Base-by-base conservation (phyloP, 2,797 vertebrate genomes). In the Microctenopoma stevenorrisi region DNA sequence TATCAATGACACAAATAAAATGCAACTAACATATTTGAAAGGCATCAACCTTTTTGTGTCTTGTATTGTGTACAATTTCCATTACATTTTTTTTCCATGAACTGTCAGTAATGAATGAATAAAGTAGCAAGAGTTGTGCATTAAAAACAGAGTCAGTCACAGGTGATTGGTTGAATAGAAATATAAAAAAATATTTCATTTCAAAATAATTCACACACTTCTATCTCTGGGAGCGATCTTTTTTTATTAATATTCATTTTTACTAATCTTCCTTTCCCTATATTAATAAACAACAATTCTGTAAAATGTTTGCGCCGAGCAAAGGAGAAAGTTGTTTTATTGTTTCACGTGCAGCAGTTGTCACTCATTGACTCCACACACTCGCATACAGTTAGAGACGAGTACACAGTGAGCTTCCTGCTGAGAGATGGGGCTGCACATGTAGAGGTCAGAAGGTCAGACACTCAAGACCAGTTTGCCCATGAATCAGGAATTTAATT, bases 401-500 rank as follows among this genome's bases (percentile, higher is more conserved):
- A 15, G 55, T 5, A 16, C 53, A 18, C 61, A 1, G 64, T 13
- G 46, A 46, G 53, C 59, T 54, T 65, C 53, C 67, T 42, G 52
- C 68, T 56, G 70, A 67, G 61, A 66, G 38, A 1, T 26, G 30
- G 12, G 11, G 33, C 56, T 14, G 18, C 58, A 48, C 75, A 25
- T 28, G 71, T 79, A 42, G 67, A 71, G 86, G 87, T 91, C 81
- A 87, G 30, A 7, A 78, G 85, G 84, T 88, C 85, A 66, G 47
- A 48, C 56, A 55, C 78, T 68, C 82, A 83, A 78, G 67, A 70
- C 52, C 58, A 15, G 68, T 86, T 77, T 75, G 28, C 71, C 93
- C 94, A 90, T 95, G 94, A 95, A 91, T 96, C 93, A 94, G 82
- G 90, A 93, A 90, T 94, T 94, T 95, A 96, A 96, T 96, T 94